Evolutionary conservation across 2,888 invertebrate genomes (phyloP), one percentile per base, ranked within the genome.

Genomic region (Sminthurides aquaticus): DNA sequence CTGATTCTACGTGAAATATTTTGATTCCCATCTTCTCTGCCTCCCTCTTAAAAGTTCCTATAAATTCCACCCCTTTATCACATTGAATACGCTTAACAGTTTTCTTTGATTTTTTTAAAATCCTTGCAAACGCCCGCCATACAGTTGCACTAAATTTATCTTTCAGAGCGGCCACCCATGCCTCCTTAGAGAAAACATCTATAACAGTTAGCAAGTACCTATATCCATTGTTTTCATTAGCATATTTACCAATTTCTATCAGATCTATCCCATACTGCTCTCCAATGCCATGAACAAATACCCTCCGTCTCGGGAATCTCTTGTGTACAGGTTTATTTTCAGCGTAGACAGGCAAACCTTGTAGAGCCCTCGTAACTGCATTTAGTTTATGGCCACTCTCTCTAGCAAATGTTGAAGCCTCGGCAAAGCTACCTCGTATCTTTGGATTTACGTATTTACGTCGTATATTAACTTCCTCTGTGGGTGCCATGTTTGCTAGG

Each of bases 261-360:
- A 70, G 43, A 52, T 70, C 70, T 11, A 63, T 61, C 18, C 62
- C 63, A 56, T 56, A 68, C 22, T 65, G 63, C 49, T 67, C 60
- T 28, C 65, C 66, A 2, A 70, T 66, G 22, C 26, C 52, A 18
- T 68, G 59, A 29, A 60, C 57, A 34, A 60, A 57, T 0, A 68
- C 65, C 20, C 24, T n/a, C 49, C 68, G 27, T n/a, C 70, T 34
- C 25, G 20, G 28, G 60, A 66, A 67, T 25, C 55, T 25, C 22
- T 60, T 55, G 29, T 20, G 52, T 15, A 55, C 61, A 15, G 67
- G 57, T 24, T 15, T 3, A 57, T 69, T 67, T 60, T 63, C 8
- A 48, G 79, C 78, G 73, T 69, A 67, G 2, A 61, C 60, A 0
- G 63, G 82, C 24, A 65, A 28, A 2, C 18, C n/a, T 22, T 55